Evolutionary conservation across 2,113 vertebrate species (phyloP).

Genomic region (Myotis brandtii): DNA sequence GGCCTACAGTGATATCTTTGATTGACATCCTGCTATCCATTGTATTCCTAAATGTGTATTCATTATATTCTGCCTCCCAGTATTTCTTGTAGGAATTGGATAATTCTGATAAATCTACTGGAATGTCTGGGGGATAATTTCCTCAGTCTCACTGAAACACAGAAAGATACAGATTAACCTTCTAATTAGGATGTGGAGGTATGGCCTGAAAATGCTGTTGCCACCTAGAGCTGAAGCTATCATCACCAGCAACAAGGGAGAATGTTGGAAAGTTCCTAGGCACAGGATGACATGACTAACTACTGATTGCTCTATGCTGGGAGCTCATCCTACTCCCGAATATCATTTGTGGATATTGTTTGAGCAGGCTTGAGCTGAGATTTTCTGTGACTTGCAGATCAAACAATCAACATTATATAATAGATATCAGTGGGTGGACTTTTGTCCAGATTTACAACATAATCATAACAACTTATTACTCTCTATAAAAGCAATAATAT

Average conservation of each 20-base stretch:
- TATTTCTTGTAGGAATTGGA: not conserved
- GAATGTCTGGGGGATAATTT: not conserved
- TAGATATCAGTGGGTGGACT: not conserved
- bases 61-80: not conserved
- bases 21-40: not conserved
- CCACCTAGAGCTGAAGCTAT: not conserved
- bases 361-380: not conserved
- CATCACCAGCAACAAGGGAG: not conserved
- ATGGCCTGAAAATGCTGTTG: not conserved
- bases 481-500: not conserved
- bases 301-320: too few species aligned
- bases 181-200: not conserved
- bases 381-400: not conserved
- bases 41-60: not conserved
- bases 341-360: not conserved
- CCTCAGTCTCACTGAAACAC: not conserved
- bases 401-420: not conserved
- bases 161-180: not conserved
- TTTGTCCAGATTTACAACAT: not conserved
- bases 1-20: not conserved
- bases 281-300: not conserved
- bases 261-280: not conserved
- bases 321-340: not conserved
- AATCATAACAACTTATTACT: not conserved
- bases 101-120: slow-evolving; percentile 22